Conservation (phyloP, 2,797 vertebrate genomes). For the Hoplostethus atlanticus region DNA sequence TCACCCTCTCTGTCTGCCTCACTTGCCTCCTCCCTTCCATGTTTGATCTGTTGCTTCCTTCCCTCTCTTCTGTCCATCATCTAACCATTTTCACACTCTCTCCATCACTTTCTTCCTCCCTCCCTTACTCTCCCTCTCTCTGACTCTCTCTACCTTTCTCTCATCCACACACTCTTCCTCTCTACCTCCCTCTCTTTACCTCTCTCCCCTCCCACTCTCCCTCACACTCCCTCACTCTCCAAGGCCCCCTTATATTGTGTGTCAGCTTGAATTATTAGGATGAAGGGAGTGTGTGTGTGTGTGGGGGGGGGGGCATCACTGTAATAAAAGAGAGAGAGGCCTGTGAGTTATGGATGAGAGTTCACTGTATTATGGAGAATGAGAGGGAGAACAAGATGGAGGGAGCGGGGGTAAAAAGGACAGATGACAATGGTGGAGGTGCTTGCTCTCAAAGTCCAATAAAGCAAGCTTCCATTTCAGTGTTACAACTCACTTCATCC, state of each 20-base stretch:
- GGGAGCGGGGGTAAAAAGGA: conserved; percentile 48
- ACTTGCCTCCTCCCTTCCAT: background rate
- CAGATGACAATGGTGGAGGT: conserved; percentile 51
- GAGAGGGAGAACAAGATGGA: conserved; percentile 37
- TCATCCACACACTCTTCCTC: background rate
- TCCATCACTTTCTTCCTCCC: conserved; percentile 5
- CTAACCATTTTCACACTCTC: background rate
- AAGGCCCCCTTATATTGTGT: conserved; percentile 58
- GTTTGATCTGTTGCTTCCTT: conserved; percentile 13
- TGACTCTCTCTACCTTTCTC: conserved; percentile 11
- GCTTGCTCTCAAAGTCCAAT: conserved; percentile 36
- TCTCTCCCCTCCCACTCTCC: conserved; percentile 3
- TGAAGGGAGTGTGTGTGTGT: conserved; percentile 28
- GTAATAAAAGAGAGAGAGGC: conserved; percentile 64
- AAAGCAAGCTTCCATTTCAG: conserved; percentile 31
- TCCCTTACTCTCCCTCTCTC: conserved; percentile 14
- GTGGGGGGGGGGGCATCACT: background rate
- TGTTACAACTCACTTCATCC: conserved; percentile 38
- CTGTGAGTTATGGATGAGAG: conserved; percentile 71
- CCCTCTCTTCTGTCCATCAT: conserved; percentile 13
- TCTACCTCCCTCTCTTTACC: conserved; percentile 6
- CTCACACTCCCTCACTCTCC: conserved; percentile 32
- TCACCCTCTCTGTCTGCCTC: background rate
- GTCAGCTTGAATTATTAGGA: conserved; percentile 75
- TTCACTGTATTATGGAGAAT: conserved; percentile 66